A percentile compares a stretch with the other conserved stretches of the same genome.
Evolutionary conservation across 2,888 invertebrate species (phyloP).

Genomic region (Apodemia duryi): DNA sequence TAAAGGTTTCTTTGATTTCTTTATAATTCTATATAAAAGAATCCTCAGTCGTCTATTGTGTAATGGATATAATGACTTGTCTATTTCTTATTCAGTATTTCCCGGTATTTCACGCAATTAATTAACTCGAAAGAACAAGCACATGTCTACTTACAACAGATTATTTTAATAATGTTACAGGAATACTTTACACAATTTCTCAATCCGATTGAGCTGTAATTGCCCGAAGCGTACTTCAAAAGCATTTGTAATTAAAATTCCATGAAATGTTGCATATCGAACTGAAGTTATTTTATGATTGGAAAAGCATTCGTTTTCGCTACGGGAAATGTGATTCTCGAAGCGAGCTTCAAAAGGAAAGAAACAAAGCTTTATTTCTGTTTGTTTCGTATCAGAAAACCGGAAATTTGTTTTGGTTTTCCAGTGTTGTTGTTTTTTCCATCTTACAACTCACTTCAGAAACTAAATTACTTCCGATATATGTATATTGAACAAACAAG

Average conservation of each 20-base stretch:
- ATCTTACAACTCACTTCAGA: background rate
- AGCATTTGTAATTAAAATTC: constrained; percentile 13
- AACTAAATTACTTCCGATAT: too few species aligned
- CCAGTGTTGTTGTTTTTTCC: background rate
- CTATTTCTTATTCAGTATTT: too few species aligned
- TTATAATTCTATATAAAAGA: too few species aligned
- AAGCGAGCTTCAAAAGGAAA: background rate
- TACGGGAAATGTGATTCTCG: background rate
- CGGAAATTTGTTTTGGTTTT: background rate
- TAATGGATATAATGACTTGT: too few species aligned
- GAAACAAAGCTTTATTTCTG: background rate
- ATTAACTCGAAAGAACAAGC: too few species aligned
- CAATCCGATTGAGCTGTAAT: background rate
- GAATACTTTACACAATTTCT: background rate
- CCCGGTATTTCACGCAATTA: too few species aligned
- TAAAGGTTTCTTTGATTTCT: too few species aligned
- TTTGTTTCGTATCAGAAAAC: background rate
- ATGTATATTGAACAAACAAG: too few species aligned
- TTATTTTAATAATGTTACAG: background rate
- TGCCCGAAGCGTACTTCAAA: background rate
- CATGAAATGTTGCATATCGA: constrained; percentile 3
- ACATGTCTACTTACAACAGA: too few species aligned
- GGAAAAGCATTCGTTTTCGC: background rate
- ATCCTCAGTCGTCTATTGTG: too few species aligned
- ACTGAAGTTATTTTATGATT: constrained; percentile 6